These are phyloP conservation scores for Sebastes cheni DNA, from an alignment of 2,797 vertebrate species.

Conservation along the genomic window DNA sequence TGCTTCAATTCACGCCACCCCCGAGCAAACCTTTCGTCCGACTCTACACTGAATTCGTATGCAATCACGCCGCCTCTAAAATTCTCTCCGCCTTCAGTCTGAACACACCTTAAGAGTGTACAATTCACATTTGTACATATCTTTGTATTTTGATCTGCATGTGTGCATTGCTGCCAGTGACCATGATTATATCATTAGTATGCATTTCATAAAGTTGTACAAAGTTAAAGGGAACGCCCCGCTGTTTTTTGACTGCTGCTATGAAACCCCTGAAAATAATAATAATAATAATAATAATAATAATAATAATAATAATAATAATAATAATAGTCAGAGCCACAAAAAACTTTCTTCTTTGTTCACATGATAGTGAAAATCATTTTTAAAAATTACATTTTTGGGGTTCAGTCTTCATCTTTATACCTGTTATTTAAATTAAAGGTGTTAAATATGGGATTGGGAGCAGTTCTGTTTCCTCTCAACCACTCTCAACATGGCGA, in stretches of 20 bases:
- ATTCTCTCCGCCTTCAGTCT: slow-evolving; percentile 50
- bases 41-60: slow-evolving; percentile 20
- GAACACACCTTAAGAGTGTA: slow-evolving; percentile 61
- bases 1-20: slow-evolving; percentile 12
- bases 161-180: slow-evolving; percentile 79
- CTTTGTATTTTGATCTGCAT: slow-evolving; percentile 81
- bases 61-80: slow-evolving; percentile 18
- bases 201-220: slow-evolving; percentile 78
- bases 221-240: slow-evolving; percentile 56
- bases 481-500: too few relatives aligned
- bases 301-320: too few relatives aligned
- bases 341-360: background rate
- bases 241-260: slow-evolving; percentile 55
- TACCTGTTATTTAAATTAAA: background rate
- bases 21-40: slow-evolving; percentile 11
- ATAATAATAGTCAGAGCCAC: background rate
- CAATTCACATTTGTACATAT: slow-evolving; percentile 71
- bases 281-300: background rate
- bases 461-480: too few relatives aligned
- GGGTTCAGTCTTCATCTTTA: slow-evolving; percentile 5
- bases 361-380: background rate
- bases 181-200: slow-evolving; percentile 71
- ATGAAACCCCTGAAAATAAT: slow-evolving; percentile 32
- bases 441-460: too few relatives aligned
- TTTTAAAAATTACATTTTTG: background rate